A percentile compares a stretch with the other conserved stretches of the same genome.
phyloP scores from a whole-genome alignment of 53 echinoderm and acorn worm species.

The Crossaster papposus region DNA sequence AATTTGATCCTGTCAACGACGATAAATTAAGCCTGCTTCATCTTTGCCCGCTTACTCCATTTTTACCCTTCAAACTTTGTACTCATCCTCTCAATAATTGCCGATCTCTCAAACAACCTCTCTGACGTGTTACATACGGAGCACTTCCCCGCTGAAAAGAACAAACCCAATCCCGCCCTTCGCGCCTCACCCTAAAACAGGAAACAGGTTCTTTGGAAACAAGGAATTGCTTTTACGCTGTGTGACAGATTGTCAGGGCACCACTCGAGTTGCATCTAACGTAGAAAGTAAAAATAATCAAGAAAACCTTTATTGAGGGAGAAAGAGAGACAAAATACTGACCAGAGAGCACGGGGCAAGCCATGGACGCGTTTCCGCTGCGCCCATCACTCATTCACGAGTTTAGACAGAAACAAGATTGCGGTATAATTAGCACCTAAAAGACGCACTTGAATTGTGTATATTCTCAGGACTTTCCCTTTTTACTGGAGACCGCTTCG shows the following conservation, averaged over 20 bases:
- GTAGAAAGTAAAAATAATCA: not conserved
- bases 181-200: constrained; percentile 15
- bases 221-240: constrained; percentile 55
- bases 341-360: constrained; percentile 6
- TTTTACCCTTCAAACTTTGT: not conserved
- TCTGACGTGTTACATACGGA: constrained; percentile 10
- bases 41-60: not conserved
- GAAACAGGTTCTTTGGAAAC: constrained; percentile 53
- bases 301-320: not conserved
- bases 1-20: constrained; percentile 10
- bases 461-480: not conserved
- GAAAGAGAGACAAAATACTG: not conserved
- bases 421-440: constrained; percentile 48
- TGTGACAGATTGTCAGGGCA: constrained; percentile 54
- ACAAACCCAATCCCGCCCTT: not conserved
- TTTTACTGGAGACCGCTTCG: not conserved
- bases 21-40: not conserved
- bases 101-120: not conserved
- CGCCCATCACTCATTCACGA: constrained; percentile 25
- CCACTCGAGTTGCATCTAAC: constrained; percentile 21
- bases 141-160: constrained; percentile 1
- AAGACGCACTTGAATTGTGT: constrained; percentile 39
- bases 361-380: constrained; percentile 37
- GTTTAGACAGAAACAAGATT: constrained; percentile 16
- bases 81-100: not conserved